Conservation (phyloP, 2,797 vertebrate genomes). For the Dicrostonyx torquatus region DNA sequence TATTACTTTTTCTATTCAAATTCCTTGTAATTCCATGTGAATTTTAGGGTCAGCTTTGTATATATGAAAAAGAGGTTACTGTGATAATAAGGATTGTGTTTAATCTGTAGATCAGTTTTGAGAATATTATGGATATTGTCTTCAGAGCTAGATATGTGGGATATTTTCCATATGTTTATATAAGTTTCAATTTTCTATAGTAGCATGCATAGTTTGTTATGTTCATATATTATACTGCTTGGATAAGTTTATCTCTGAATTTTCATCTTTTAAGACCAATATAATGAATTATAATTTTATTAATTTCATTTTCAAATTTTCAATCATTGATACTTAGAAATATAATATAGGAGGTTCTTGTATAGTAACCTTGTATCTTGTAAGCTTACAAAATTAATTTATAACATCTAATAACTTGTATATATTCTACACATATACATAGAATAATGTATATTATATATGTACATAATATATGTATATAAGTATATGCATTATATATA, state of each 20-base stretch:
- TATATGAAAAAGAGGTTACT: neutral
- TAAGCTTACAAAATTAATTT: constrained; percentile 22
- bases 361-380: neutral
- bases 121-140: neutral
- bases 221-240: neutral
- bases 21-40: neutral
- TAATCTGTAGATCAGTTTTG: neutral
- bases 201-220: neutral
- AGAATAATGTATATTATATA: neutral
- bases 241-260: constrained; percentile 8
- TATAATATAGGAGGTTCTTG: constrained; percentile 7
- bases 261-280: constrained; percentile 15
- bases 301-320: constrained; percentile 31
- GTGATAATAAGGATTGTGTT: neutral
- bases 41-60: constrained; percentile 14
- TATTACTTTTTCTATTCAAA: constrained; percentile 8
- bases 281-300: neutral
- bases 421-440: neutral
- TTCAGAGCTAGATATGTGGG: neutral
- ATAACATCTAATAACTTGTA: neutral
- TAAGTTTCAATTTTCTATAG: neutral
- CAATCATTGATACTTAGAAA: neutral
- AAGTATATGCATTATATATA: neutral
- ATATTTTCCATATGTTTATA: constrained; percentile 1
- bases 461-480: neutral